phyloP scores from a whole-genome alignment of 2,113 vertebrate genomes.

The Rhizomys pruinosus region DNA sequence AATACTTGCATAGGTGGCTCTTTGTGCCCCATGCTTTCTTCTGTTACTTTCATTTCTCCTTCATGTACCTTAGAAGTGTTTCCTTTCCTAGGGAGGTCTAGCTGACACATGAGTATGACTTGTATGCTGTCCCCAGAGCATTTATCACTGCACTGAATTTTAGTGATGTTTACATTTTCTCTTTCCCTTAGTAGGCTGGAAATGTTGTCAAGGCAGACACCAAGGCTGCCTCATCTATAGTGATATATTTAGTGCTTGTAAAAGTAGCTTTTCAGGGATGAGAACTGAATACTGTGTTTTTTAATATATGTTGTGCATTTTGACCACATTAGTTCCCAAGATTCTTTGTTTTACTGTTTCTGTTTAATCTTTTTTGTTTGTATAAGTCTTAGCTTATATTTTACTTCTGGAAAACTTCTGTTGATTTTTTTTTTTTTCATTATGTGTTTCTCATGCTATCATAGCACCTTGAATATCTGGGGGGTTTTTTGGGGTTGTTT shows the following conservation, averaged over 20 bases:
- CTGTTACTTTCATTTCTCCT: background rate
- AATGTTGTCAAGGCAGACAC: background rate
- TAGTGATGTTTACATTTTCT: slow-evolving; percentile 20
- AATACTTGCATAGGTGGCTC: background rate
- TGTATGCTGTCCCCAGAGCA: background rate
- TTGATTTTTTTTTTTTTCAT: background rate
- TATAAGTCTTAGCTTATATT: slow-evolving; percentile 1
- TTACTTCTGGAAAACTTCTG: background rate
- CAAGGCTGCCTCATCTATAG: background rate
- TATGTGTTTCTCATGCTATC: background rate
- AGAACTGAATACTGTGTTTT: background rate
- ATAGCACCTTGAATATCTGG: background rate
- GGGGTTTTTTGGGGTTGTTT: too few species aligned
- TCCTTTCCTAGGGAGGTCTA: background rate
- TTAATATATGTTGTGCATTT: background rate
- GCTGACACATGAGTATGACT: background rate
- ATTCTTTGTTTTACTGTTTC: background rate
- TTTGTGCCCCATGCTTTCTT: background rate
- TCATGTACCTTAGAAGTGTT: slow-evolving; percentile 22
- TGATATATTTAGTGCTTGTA: background rate
- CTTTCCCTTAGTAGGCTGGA: background rate
- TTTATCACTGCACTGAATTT: slow-evolving; percentile 13
- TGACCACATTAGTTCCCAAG: background rate
- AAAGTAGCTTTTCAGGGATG: background rate
- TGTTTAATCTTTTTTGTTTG: background rate